These are phyloP conservation scores for Cetonia aurata DNA, from an alignment of 2,888 invertebrate genomes.

Conservation along the genomic window DNA sequence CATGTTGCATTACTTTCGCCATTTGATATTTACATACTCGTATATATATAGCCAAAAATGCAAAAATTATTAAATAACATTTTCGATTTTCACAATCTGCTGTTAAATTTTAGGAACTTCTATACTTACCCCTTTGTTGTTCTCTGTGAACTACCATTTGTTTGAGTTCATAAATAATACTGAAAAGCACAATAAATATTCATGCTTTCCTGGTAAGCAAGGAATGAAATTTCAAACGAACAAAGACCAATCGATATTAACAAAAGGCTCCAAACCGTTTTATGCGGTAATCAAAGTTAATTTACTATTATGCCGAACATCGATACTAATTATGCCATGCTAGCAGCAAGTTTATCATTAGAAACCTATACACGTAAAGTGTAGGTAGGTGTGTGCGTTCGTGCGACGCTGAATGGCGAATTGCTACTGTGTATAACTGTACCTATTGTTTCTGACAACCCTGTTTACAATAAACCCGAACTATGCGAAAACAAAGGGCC, in stretches of 20 bases:
- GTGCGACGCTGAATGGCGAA: slow-evolving; percentile 48
- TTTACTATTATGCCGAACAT: slow-evolving; percentile 36
- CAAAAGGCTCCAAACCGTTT: slow-evolving; percentile 14
- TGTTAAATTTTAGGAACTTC: too few species aligned
- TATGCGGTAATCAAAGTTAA: slow-evolving; percentile 35
- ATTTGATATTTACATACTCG: too few species aligned
- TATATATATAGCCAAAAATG: too few species aligned
- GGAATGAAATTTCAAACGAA: slow-evolving; percentile 2
- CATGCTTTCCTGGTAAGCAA: neutral
- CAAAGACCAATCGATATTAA: slow-evolving; percentile 6
- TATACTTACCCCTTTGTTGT: too few species aligned
- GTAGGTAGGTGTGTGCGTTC: slow-evolving; percentile 24
- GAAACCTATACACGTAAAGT: slow-evolving; percentile 21
- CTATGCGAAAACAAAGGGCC: slow-evolving; percentile 61
- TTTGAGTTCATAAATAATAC: too few species aligned
- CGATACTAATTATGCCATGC: slow-evolving; percentile 39
- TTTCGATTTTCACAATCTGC: too few species aligned
- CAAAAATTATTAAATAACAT: too few species aligned
- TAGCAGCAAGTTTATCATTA: slow-evolving; percentile 29
- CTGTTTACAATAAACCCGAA: slow-evolving; percentile 63
- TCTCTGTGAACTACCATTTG: too few species aligned
- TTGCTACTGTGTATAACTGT: slow-evolving; percentile 57
- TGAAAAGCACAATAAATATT: too few species aligned
- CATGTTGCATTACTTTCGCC: too few species aligned
- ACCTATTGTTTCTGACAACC: slow-evolving; percentile 58